Evolutionary conservation across 2,113 vertebrate species (phyloP), one percentile per base, ranked within the genome.

Genomic region (Meriones unguiculatus): DNA sequence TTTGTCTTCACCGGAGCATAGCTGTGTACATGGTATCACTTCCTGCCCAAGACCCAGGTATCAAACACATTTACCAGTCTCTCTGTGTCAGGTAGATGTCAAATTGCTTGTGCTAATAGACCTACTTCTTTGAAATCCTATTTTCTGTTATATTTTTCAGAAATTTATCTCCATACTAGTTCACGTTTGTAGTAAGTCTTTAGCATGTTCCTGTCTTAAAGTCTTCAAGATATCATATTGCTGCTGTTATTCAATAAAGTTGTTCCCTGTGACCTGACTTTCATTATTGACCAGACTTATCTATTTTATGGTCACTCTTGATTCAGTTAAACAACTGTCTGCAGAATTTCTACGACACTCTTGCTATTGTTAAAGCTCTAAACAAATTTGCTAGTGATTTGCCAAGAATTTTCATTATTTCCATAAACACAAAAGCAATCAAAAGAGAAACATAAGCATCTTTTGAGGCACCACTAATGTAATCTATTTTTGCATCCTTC

Each of bases 401-500:
- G 87, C 73, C 87, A 97, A 98, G 92, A 91, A 95, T 92, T 95
- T 93, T 98, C 90, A 95, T 97, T 96, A 97, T 95, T 96, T 96
- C 94, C 95, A 95, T 97, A 97, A 97, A 98, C 95, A 96, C 76
- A 84, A 88, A 97, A 97, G 96, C 93, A 98, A 98, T 98, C 94
- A 98, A 93, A 95, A 91, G 54, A 89, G 97, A 97, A 98, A 97
- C 46, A 92, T 17, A 97, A 97, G 96, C 62, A 97, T 77, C 93
- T 92, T 97, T 95, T 59, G 95, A 96, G 92, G 35, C 93, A 95
- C 59, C 10, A 30, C 87, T 97, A 97, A 96, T n/a, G 14, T 76
- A 98, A 96, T 98, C 96, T 93, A 41, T 89, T 97, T 98, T 77
- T 97, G 59, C 59, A 95, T 93, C 97, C 95, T 96, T 97, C 95